These are phyloP conservation scores for Ursus arctos DNA, from an alignment of 2,113 vertebrate genomes.

Conservation along the genomic window DNA sequence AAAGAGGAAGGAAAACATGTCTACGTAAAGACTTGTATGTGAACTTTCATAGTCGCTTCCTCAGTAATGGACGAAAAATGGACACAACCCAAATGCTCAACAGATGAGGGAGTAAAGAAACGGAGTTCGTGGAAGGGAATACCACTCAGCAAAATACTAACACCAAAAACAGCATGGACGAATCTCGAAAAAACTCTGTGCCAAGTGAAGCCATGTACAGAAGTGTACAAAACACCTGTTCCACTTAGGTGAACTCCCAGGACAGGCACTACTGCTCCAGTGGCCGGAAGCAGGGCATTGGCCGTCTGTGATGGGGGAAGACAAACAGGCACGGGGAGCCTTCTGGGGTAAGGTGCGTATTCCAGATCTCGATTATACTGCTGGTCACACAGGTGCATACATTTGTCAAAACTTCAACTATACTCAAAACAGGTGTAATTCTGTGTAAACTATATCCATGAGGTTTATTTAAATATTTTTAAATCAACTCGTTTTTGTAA, in stretches of 20 bases:
- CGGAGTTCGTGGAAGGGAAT: neutral
- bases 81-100: neutral
- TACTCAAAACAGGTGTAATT: neutral
- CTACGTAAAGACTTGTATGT: neutral
- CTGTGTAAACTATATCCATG: neutral
- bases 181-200: neutral
- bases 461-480: neutral
- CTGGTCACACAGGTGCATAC: neutral
- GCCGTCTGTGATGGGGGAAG: neutral
- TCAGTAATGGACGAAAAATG: neutral
- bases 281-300: neutral
- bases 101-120: neutral
- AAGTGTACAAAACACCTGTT: neutral
- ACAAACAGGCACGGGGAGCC: neutral
- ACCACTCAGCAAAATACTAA: neutral
- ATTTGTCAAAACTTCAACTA: neutral
- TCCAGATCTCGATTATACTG: fast-evolving
- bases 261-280: neutral
- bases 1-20: neutral
- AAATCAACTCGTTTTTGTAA: neutral
- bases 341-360: too few species aligned
- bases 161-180: neutral
- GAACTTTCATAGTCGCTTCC: neutral
- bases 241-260: neutral
- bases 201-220: neutral